Conservation (phyloP, 2,888 invertebrate genomes). For the Drosophila melanosoma region DNA sequence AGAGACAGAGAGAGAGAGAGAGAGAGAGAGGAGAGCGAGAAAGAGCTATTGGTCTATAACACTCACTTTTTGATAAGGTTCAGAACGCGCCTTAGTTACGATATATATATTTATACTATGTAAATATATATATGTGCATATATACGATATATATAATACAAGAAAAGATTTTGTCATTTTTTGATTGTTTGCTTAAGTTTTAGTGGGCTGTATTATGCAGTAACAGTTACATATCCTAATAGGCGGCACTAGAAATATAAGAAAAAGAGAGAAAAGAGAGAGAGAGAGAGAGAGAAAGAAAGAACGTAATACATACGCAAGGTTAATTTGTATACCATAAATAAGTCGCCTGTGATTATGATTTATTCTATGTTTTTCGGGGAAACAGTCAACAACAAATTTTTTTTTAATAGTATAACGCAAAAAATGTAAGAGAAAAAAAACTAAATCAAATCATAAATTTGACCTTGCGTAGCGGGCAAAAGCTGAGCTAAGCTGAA, state of each 20-base stretch:
- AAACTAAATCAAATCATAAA: slow-evolving; percentile 34
- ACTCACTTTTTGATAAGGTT: slow-evolving; percentile 59
- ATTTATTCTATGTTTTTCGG: slow-evolving; percentile 8
- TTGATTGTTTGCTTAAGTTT: slow-evolving; percentile 73
- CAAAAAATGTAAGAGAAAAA: slow-evolving; percentile 15
- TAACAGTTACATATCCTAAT: slow-evolving; percentile 85
- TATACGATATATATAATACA: slow-evolving; percentile 34
- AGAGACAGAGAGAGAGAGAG: slow-evolving; percentile 11
- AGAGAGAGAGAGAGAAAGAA: slow-evolving; percentile 58
- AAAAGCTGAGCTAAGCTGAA: slow-evolving; percentile 54
- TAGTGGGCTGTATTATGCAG: slow-evolving; percentile 83
- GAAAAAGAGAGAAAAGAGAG: slow-evolving; percentile 61
- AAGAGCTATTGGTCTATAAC: slow-evolving; percentile 41
- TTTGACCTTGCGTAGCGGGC: slow-evolving; percentile 40
- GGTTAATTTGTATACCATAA: slow-evolving; percentile 63
- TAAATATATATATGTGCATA: slow-evolving; percentile 26
- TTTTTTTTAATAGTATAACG: slow-evolving; percentile 16
- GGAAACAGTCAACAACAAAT: slow-evolving; percentile 30
- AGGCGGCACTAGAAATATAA: slow-evolving; percentile 85
- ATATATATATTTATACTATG: slow-evolving; percentile 27
- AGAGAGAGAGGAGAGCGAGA: slow-evolving; percentile 35
- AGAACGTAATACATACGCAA: slow-evolving; percentile 62
- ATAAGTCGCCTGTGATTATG: slow-evolving; percentile 36
- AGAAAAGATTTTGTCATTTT: slow-evolving; percentile 53
- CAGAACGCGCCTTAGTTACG: slow-evolving; percentile 55